phyloP scores from a whole-genome alignment of 2,888 invertebrate genomes.

The Drosophila lutescens region DNA sequence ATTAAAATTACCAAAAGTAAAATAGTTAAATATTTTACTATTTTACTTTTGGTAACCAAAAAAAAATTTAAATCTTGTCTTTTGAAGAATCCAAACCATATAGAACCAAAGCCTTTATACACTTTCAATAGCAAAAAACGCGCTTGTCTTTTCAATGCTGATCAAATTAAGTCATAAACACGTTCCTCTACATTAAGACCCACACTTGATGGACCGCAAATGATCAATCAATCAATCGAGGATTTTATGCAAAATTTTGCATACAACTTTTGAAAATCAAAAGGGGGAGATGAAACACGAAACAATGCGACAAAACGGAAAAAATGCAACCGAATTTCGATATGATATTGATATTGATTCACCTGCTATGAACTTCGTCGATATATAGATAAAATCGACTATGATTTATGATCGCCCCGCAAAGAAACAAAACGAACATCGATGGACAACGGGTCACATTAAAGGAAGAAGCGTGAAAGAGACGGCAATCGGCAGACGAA shows the following conservation, averaged over 20 bases:
- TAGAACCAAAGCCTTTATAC: background rate
- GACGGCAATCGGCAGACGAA: conserved; percentile 4
- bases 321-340: conserved; percentile 36
- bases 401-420: conserved; percentile 62
- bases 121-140: background rate
- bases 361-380: conserved; percentile 26
- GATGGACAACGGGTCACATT: conserved; percentile 63
- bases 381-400: conserved; percentile 44
- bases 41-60: too few species aligned
- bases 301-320: conserved; percentile 37
- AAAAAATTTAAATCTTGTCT: too few species aligned
- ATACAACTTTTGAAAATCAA: conserved; percentile 17
- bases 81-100: background rate
- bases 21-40: too few species aligned
- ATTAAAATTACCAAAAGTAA: too few species aligned
- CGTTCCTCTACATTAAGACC: conserved; percentile 10
- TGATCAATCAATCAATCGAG: conserved; percentile 32
- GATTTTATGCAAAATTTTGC: conserved; percentile 40
- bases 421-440: conserved; percentile 18
- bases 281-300: conserved; percentile 7
- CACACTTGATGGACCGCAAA: conserved; percentile 8
- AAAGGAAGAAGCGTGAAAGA: conserved; percentile 66
- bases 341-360: conserved; percentile 10
- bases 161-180: conserved; percentile 29
- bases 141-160: conserved; percentile 10